phyloP scores from a whole-genome alignment of 2,888 invertebrate species.

The Bombylius major region DNA sequence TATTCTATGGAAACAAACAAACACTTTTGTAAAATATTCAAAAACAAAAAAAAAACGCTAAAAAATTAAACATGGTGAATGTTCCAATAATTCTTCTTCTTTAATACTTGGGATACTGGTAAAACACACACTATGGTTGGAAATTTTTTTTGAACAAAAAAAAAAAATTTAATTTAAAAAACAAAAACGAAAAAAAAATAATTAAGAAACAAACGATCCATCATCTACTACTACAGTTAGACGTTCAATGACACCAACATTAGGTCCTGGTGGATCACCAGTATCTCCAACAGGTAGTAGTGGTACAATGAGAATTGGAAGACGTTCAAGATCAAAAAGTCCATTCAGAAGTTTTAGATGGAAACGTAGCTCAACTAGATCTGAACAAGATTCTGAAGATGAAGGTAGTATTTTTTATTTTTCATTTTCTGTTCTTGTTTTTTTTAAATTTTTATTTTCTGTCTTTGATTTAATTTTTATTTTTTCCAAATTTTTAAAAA shows the following conservation, averaged over 20 bases:
- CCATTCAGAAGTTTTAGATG: conserved; percentile 88
- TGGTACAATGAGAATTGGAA: conserved; percentile 34
- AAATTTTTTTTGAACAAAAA: background rate
- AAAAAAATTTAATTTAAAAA: background rate
- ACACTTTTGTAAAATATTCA: background rate
- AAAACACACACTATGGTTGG: background rate
- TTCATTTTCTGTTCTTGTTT: background rate
- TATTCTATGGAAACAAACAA: background rate
- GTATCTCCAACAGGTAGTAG: conserved; percentile 26
- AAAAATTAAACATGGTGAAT: too few species aligned
- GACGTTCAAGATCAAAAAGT: conserved; percentile 72
- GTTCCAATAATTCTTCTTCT: too few species aligned
- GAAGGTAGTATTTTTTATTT: conserved; percentile 34
- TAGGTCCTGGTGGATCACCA: conserved; percentile 7
- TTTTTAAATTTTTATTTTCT: background rate
- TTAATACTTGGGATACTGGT: background rate
- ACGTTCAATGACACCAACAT: conserved; percentile 8
- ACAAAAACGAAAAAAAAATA: background rate
- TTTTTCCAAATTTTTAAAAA: background rate
- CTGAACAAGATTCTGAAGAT: conserved; percentile 65
- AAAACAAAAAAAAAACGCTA: too few species aligned
- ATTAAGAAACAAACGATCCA: conserved; percentile 1
- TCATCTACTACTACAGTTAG: conserved; percentile 3
- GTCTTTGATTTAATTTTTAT: background rate
- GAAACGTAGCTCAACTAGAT: conserved; percentile 59